A percentile compares a stretch with the other conserved stretches of the same genome.
Evolutionary conservation across 2,888 invertebrate species (phyloP).

Genomic region (Chironomus riparius): DNA sequence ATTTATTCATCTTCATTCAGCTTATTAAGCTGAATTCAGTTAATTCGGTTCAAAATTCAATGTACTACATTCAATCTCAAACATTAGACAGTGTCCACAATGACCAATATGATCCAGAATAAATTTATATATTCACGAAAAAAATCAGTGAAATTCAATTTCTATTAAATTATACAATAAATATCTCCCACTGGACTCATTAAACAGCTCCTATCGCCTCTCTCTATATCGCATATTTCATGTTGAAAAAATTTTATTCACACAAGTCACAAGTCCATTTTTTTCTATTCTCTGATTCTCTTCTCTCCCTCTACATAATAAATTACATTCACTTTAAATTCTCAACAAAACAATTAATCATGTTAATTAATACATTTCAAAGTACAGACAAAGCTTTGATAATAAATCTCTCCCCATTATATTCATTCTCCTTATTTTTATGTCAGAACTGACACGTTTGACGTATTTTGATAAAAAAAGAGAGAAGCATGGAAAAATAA

Average conservation of each 20-base stretch:
- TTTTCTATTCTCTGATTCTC: not conserved
- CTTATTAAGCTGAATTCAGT: too few relatives aligned
- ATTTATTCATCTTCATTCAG: too few relatives aligned
- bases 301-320: conserved; percentile 4
- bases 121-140: too few relatives aligned
- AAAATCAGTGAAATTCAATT: too few relatives aligned
- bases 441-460: conserved; percentile 21
- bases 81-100: too few relatives aligned
- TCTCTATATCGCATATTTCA: too few relatives aligned
- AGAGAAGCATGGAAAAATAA: too few relatives aligned
- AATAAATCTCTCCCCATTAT: conserved; percentile 25
- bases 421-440: not conserved
- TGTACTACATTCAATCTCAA: too few relatives aligned
- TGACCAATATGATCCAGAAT: too few relatives aligned
- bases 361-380: conserved; percentile 28
- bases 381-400: conserved; percentile 21
- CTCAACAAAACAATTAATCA: conserved; percentile 28
- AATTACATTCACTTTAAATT: conserved; percentile 28
- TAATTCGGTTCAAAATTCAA: too few relatives aligned
- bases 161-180: too few relatives aligned
- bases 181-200: not conserved
- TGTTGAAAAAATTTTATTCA: too few relatives aligned
- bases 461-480: not conserved
- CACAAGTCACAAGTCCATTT: not conserved
- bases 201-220: not conserved